A percentile compares a stretch with the other conserved stretches of the same genome.
phyloP scores from a whole-genome alignment of 2,797 vertebrate species.

The Zenarchopterus dispar region DNA sequence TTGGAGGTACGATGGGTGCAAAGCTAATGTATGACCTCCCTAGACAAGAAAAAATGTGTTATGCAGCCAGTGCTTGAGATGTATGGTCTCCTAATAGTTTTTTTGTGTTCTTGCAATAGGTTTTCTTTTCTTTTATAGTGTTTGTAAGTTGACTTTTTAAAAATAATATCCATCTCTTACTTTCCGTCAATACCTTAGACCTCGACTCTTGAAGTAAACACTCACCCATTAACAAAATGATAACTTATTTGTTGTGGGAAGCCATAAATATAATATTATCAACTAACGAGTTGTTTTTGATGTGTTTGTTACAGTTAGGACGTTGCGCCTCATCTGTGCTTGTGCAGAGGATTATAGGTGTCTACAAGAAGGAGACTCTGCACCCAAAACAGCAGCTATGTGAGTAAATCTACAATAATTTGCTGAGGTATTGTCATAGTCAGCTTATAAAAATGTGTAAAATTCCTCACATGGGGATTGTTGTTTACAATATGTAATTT shows the following conservation, averaged over 20 bases:
- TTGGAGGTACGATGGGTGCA: no score
- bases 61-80: no score
- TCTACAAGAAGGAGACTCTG: constrained; percentile 68
- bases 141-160: background rate
- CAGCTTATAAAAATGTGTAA: no score
- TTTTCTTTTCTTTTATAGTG: background rate
- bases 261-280: no score
- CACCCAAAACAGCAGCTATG: constrained; percentile 85
- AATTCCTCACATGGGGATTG: no score
- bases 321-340: constrained; percentile 89
- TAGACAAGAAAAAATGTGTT: no score
- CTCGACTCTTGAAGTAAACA: background rate
- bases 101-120: background rate
- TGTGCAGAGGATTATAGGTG: constrained; percentile 90
- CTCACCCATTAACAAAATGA: background rate
- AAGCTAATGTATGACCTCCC: no score
- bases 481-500: no score
- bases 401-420: constrained; percentile 76
- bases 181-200: no score
- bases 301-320: constrained; percentile 79
- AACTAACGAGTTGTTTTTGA: background rate
- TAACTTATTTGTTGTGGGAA: background rate
- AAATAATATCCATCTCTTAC: background rate
- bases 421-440: background rate
- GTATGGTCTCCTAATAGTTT: background rate